These are phyloP conservation scores for Doryteuthis pealeii DNA, from an alignment of 1,140 invertebrate species.

Conservation along the genomic window DNA sequence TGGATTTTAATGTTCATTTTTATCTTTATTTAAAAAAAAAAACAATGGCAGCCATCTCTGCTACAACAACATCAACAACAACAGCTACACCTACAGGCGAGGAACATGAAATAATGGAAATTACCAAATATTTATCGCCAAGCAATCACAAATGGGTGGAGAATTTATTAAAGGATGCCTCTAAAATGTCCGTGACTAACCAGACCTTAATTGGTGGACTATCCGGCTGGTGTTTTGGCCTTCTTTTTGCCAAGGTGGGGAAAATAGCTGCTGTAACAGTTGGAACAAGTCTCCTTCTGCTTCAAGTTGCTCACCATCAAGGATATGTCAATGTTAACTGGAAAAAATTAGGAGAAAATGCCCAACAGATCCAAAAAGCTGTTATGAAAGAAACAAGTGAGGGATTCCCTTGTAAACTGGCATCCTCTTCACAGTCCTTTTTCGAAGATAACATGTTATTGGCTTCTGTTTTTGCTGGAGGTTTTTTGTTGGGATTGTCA, in stretches of 20 bases:
- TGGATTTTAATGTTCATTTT: no score
- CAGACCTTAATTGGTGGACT: not conserved
- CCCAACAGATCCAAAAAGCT: constrained; percentile 23
- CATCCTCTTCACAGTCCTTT: not conserved
- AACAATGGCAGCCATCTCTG: no score
- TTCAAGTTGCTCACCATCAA: constrained; percentile 84
- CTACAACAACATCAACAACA: no score
- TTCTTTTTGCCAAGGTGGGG: constrained; percentile 86
- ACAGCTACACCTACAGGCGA: not conserved
- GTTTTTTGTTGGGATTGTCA: constrained; percentile 80
- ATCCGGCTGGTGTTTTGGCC: constrained; percentile 63
- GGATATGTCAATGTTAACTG: constrained; percentile 87
- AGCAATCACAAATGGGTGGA: not conserved
- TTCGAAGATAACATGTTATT: constrained; percentile 71
- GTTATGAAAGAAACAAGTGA: constrained; percentile 30
- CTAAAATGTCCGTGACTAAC: not conserved
- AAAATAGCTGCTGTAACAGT: constrained; percentile 85
- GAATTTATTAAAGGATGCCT: not conserved
- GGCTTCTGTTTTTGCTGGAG: constrained; percentile 80
- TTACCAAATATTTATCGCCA: not conserved
- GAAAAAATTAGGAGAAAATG: constrained; percentile 72
- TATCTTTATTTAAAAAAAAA: no score
- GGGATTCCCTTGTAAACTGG: constrained; percentile 26
- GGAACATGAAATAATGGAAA: not conserved
- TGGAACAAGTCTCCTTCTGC: constrained; percentile 82